Evolutionary conservation across 2,797 vertebrate species (phyloP), one percentile per base, ranked within the genome.

Genomic region (Borostomias antarcticus): DNA sequence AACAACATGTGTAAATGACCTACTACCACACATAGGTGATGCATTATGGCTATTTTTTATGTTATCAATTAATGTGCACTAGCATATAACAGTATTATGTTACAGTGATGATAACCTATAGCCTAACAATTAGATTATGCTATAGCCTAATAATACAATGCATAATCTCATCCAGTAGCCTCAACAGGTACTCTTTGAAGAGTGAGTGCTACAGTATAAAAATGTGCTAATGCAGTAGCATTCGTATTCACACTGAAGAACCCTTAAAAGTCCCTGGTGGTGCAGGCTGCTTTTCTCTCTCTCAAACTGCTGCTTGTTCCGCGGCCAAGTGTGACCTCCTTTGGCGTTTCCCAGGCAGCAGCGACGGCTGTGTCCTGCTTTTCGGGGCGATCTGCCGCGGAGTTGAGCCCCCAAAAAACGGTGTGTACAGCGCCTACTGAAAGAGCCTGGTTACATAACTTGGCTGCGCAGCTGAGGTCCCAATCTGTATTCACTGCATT

Each of bases 271-370:
- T 45, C 15, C 15, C 40, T 17, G 15, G 13, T n/a, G 40, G 4
- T 15, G 40, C 15, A 17, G n/a, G 40, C 40, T 13, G 13, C n/a
- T 45, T 54, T 29, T 29, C n/a, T 9, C 29, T 57, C 25, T 57
- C 52, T n/a, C 40, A 40, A 25, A 23, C 10, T 54, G 33, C 21
- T 21, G 32, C 37, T 53, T 62, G 13, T 62, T 45, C 45, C 19
- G 59, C 26, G 74, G 79, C 75, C 74, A 75, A 75, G 81, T 72
- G 53, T 85, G 85, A 83, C 87, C 83, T 83, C 78, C 45, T 82
- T 81, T 86, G 63, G 82, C 74, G 59, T 76, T 70, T 65, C 1
- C 61, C 56, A 29, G 69, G 28, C 25, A 57, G 28, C 58, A 63
- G 64, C 69, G 29, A 26, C 32, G n/a, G 17, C 26, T 11, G 59